Evolutionary conservation across 2,888 invertebrate genomes (phyloP), one percentile per base, ranked within the genome.

Genomic region (Drosophila basisetae): DNA sequence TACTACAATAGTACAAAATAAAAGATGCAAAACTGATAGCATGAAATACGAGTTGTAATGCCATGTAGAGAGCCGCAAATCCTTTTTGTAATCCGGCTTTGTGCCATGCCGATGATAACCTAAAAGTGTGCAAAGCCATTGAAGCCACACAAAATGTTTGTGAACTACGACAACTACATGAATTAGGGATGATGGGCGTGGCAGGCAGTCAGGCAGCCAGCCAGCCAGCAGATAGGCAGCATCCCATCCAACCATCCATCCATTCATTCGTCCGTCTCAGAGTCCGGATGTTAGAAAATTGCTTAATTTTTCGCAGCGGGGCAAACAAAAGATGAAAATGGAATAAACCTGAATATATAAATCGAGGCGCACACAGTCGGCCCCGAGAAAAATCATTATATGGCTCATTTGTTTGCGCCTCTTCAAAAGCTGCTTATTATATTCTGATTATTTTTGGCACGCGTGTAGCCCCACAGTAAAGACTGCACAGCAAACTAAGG

Each of bases 41-140:
- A 25, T 25, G 22, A 54, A 68, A 80, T 58, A 76, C 68, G 49
- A 79, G 73, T 56, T 76, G 80, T 79, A 79, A 86, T 84, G 84
- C 73, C 66, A 72, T 72, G 79, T 82, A 78, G 80, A 78, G 77
- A 82, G 81, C 77, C 69, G 56, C 76, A 85, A 85, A 88, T 85
- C 85, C 85, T 83, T 85, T 82, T 73, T 76, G 82, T 85, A 85
- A 88, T 83, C 88, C 88, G 68, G 84, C 84, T 80, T 84, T 82
- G 81, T 73, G 71, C 68, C 66, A 52, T 74, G 65, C 62, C 76
- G 81, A 70, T 84, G 83, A 85, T 88, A 78, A 85, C 85, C 88
- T 80, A 85, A 88, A 85, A 88, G 85, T 82, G 88, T 84, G 85
- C 74, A 83, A 87, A 87, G 83, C 81, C 79, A 69, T 72, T 72